These are phyloP conservation scores for Cottoperca gobio DNA, from an alignment of 2,797 vertebrate genomes.

Conservation along the genomic window DNA sequence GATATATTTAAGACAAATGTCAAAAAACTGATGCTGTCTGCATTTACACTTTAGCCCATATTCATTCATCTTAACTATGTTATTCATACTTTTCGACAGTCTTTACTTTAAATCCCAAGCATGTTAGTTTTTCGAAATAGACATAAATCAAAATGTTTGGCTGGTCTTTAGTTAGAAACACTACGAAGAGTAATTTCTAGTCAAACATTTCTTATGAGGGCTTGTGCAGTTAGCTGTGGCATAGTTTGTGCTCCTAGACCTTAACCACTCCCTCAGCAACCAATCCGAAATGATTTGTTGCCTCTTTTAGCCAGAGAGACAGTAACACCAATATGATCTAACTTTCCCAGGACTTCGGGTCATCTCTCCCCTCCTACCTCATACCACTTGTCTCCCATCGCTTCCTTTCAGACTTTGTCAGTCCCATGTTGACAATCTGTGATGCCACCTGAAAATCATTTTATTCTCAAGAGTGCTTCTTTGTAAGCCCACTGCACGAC, in stretches of 20 bases:
- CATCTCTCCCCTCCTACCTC: conserved; percentile 43
- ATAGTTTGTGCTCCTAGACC: conserved; percentile 7
- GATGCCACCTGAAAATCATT: conserved; percentile 43
- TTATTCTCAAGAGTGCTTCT: conserved; percentile 33
- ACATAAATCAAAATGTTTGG: conserved; percentile 5
- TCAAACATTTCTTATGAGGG: not conserved
- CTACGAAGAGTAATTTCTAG: not conserved
- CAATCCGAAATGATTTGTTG: conserved; percentile 68
- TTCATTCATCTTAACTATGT: not conserved
- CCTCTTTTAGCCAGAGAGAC: conserved; percentile 40
- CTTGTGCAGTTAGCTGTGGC: not conserved
- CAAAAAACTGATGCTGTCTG: conserved; percentile 10
- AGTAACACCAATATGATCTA: conserved; percentile 52
- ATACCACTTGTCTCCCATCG: conserved; percentile 16
- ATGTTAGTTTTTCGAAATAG: not conserved
- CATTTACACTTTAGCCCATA: not conserved
- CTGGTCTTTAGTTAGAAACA: not conserved
- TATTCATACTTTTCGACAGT: not conserved
- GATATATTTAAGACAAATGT: conserved; percentile 10
- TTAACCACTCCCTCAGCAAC: conserved; percentile 32
- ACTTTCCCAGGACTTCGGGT: conserved; percentile 43
- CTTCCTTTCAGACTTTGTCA: conserved; percentile 12
- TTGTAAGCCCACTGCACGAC: too few relatives aligned
- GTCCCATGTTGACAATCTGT: conserved; percentile 39
- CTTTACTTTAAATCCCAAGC: not conserved